Conservation (phyloP, 1,140 invertebrate species). For the Sipha flava region DNA sequence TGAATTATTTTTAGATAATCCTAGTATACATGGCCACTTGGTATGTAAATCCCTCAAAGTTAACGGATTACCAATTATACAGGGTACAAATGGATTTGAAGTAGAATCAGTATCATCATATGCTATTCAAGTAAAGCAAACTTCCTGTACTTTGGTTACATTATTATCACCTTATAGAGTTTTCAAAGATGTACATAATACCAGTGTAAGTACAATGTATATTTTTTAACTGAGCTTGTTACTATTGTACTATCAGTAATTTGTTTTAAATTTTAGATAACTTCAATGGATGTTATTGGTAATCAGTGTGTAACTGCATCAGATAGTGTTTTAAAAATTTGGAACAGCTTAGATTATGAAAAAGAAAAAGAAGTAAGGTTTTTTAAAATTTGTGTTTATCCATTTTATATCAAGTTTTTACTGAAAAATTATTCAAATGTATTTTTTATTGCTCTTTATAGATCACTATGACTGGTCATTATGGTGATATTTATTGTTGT, state of each 20-base stretch:
- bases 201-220: slow-evolving; percentile 36
- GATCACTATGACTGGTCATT: slow-evolving; percentile 56
- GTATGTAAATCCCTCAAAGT: neutral
- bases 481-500: slow-evolving; percentile 60
- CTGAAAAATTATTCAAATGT: no score
- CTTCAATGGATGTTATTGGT: neutral
- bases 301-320: slow-evolving; percentile 8
- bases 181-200: slow-evolving; percentile 36
- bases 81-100: slow-evolving; percentile 36
- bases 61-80: slow-evolving; percentile 13
- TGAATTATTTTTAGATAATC: slow-evolving; percentile 34
- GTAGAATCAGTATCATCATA: slow-evolving; percentile 33
- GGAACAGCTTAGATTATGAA: slow-evolving; percentile 16
- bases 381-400: neutral
- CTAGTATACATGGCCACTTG: slow-evolving; percentile 35
- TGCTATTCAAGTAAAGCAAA: slow-evolving; percentile 35
- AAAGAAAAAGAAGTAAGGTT: slow-evolving; percentile 5
- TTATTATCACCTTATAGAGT: slow-evolving; percentile 36
- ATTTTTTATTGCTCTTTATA: slow-evolving; percentile 41
- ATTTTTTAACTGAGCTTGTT: slow-evolving; percentile 14
- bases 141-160: slow-evolving; percentile 16
- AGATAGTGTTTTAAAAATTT: slow-evolving; percentile 5
- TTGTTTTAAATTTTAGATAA: neutral
- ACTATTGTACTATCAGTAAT: neutral
- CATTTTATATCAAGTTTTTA: no score